Evolutionary conservation across 2,888 invertebrate genomes (phyloP), one percentile per base, ranked within the genome.

Genomic region (Cryptus viduatorius): DNA sequence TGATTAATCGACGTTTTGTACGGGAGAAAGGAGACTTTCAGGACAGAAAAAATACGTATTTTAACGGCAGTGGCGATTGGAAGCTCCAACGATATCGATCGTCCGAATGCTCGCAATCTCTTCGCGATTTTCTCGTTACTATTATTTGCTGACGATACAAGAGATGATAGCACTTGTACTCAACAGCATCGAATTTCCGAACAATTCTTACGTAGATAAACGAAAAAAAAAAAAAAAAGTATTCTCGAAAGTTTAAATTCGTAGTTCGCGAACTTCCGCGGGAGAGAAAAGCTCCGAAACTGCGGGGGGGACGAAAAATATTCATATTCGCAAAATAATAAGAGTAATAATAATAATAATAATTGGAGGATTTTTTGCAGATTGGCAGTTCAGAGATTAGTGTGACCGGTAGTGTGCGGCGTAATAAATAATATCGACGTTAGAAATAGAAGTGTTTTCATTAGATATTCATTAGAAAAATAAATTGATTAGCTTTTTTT

Each of bases 21-120:
- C 10, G 56, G 10, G 19, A 56, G 24, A 16, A 4, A 10, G 10
- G 24, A 19, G 19, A 24, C 3, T 56, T 24, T 19, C 10, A 19
- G 56, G 24, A 56, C 16, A 56, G 24, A 56, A 56, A 75, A 46
- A 67, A 79, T 53, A 64, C 29, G 61, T 79, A 61, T 79, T 78
- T 78, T 72, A 87, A 87, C 87, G 91, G 91, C 91, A 91, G 91
- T 91, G 88, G 83, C 84, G 83, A 79, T 86, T 86, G 87, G 86
- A 90, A 90, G 87, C 87, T 82, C 86, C 72, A 46, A 44, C 42
- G 61, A 56, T 19, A 19, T 19, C 19, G 56, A 56, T 19, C 5
- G 16, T 19, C 4, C 37, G 37, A 37, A 37, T 7, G 8, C 37
- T 4, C 37, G 5, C 37, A 37, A 37, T 56, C 53, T 80, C 76